A percentile compares a stretch with the other conserved stretches of the same genome.
Evolutionary conservation across 2,113 vertebrate genomes (phyloP).

Genomic region (Sminthopsis crassicaudata): DNA sequence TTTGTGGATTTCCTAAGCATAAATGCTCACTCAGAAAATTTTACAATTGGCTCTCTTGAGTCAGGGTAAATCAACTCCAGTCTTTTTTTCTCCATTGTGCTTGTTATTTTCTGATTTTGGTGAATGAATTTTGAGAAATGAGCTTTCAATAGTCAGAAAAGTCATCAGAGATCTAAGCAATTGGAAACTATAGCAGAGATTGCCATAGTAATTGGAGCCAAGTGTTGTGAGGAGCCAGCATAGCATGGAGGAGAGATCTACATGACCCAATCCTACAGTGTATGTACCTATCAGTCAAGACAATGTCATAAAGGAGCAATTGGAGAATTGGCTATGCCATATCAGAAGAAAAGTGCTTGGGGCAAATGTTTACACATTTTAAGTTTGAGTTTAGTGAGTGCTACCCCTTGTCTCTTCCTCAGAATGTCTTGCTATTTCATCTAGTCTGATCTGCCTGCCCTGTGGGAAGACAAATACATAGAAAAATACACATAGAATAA

Average conservation of each 20-base stretch:
- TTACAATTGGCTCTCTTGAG: neutral
- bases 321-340: neutral
- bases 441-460: neutral
- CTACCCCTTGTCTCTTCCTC: neutral
- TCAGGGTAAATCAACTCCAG: neutral
- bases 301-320: neutral
- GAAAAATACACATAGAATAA: no score
- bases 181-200: neutral
- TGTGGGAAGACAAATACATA: no score
- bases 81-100: neutral
- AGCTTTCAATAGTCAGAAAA: neutral
- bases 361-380: neutral
- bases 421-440: neutral
- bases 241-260: neutral
- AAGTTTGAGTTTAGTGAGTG: neutral
- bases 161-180: neutral
- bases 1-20: neutral
- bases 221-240: neutral
- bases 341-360: neutral
- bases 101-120: neutral
- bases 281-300: no score
- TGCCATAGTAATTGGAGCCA: neutral
- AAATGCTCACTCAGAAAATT: neutral
- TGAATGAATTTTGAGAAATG: neutral
- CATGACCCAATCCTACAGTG: neutral